Base-by-base conservation (phyloP, 2,797 vertebrate species). In the Smutsia gigantea region DNA sequence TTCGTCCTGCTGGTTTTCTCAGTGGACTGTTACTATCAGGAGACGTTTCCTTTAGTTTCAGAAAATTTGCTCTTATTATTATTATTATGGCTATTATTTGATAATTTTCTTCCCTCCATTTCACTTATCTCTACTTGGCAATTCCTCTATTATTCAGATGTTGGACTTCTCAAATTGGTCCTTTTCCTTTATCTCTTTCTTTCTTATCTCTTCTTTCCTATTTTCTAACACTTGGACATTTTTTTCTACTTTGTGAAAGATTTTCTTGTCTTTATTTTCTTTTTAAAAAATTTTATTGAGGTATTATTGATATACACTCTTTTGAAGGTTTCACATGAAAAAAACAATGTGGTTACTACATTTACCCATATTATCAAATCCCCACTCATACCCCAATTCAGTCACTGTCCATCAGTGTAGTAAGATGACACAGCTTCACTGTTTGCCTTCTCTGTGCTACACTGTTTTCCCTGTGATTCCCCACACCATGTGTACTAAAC, bases 161-260 rank as follows among this genome's bases (percentile, higher is more conserved):
- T 68, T 79, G 18, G 59, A 87, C 64, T 84, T 91, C 39, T 15
- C 49, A 93, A 72, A 29, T 78, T 42, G 64, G 79, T 51, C 17
- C 31, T 82, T 82, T 95, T 51, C n/a, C 79, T 78, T 95, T 63
- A 59, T 63, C 27, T 68, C 37, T 87, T 83, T 39, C 68, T 83
- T 96, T n/a, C 42, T 82, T 84, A 74, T 57, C 55, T 81, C 14
- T 83, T 78, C 34, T 86, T 87, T 37, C 49, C 77, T 59, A 25
- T n/a, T 77, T 91, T 68, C 34, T 84, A 77, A 64, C 55, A 49
- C 49, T 66, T 66, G 29, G 9, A 83, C 49, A 93, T 87, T 84
- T 59, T 74, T 57, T 91, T 66, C 51, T 77, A 42, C 39, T 95
- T 95, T 87, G 69, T 51, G 29, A 72, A 77, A n/a, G 34, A 77